Evolutionary conservation across 2,888 invertebrate genomes (phyloP), one percentile per base, ranked within the genome.

Genomic region (Colostygia pectinataria): DNA sequence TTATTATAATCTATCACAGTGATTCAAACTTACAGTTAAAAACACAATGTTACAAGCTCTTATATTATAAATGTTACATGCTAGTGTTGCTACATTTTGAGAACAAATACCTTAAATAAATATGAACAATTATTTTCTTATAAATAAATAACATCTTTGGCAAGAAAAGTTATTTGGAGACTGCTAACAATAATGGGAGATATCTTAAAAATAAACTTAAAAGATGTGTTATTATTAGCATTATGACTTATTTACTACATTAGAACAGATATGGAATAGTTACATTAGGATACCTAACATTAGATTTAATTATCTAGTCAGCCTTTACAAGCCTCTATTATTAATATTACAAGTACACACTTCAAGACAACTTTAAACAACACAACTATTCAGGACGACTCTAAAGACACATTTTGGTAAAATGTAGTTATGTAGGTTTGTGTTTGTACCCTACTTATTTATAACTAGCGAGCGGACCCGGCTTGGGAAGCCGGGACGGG

Each of bases 1-100:
- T 33, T 29, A 29, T 7, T 53, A 62, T 66, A 73, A 51, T 66
- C 71, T 80, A 81, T 83, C 80, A 83, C 82, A 83, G 81, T 75
- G 66, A 67, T 64, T 66, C 66, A 69, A 63, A 58, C 51, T 56
- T 66, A 63, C 31, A 50, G 24, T 40, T 36, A 60, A 51, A 56
- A 40, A 63, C 52, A 40, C 23, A 23, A 14, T 24, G n/a, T n/a
- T n/a, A n/a, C n/a, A n/a, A n/a, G n/a, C n/a, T n/a, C n/a, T n/a
- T n/a, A n/a, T n/a, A n/a, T n/a, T n/a, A n/a, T n/a, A n/a, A 53
- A 41, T 51, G 41, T 43, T 40, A 36, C 14, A 20, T n/a, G 24
- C 25, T 40, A 33, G 15, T 37, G 37, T 14, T 36, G 24, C 13
- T 24, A 36, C 23, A 36, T 42, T 44, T 48, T 42, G 28, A 43